A percentile compares a stretch with the other conserved stretches of the same genome.
phyloP scores from a whole-genome alignment of 1,140 invertebrate genomes.

The Caenorhabditis inopinata region DNA sequence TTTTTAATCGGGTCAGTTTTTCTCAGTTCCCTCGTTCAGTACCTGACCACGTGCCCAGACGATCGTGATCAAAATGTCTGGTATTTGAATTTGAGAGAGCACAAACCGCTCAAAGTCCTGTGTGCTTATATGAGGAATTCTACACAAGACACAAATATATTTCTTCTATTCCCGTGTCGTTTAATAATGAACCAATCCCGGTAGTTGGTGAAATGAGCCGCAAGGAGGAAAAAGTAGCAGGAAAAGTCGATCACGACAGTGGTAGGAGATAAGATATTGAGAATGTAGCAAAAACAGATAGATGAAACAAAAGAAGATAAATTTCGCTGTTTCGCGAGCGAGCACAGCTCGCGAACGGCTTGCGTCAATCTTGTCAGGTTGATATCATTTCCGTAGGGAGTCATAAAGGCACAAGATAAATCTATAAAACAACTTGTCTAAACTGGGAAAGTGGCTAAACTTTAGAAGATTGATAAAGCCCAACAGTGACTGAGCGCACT shows the following conservation, averaged over 20 bases:
- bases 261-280: neutral
- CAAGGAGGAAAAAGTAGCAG: constrained; percentile 9
- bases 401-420: constrained; percentile 33
- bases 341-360: constrained; percentile 3
- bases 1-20: constrained; percentile 18
- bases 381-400: constrained; percentile 20
- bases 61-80: neutral
- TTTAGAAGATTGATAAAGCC: constrained; percentile 26
- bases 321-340: neutral
- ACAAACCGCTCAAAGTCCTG: neutral
- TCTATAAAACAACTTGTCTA: neutral
- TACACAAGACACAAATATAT: constrained; percentile 24
- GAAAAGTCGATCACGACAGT: neutral
- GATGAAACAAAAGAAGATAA: constrained; percentile 18
- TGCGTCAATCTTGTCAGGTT: constrained; percentile 28
- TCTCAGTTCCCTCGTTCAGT: neutral
- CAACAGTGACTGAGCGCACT: neutral
- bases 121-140: neutral
- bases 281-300: constrained; percentile 11
- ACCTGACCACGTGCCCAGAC: neutral
- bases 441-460: neutral
- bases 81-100: neutral
- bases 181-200: constrained; percentile 19
- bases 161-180: neutral
- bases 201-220: neutral